phyloP scores from a whole-genome alignment of 35 echinoderm and acorn worm genomes.

The Anneissia japonica region DNA sequence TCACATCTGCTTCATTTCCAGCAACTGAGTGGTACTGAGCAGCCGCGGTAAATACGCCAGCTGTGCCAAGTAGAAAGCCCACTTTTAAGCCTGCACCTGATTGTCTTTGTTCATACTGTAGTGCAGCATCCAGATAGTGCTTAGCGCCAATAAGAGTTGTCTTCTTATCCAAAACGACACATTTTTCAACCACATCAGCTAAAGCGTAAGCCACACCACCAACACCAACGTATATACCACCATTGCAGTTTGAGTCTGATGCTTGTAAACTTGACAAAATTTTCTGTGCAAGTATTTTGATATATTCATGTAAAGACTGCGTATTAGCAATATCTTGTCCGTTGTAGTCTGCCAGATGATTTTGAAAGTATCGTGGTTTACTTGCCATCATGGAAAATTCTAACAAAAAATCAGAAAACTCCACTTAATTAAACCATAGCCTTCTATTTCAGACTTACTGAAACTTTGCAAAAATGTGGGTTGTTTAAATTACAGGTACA shows the following conservation, averaged over 20 bases:
- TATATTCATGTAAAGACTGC: not conserved
- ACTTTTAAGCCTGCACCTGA: not conserved
- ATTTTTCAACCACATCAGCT: not conserved
- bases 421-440: too few relatives aligned
- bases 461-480: too few relatives aligned
- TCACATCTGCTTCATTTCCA: not conserved
- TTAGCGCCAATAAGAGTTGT: not conserved
- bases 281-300: not conserved
- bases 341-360: not conserved
- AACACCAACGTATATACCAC: not conserved
- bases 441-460: too few relatives aligned
- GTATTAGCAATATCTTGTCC: not conserved
- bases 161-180: not conserved
- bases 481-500: too few relatives aligned
- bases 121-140: not conserved
- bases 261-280: not conserved
- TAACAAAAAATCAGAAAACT: too few relatives aligned
- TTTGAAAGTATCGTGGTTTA: slow-evolving; percentile 1
- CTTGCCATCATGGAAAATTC: not conserved
- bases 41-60: not conserved
- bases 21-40: not conserved
- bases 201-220: not conserved
- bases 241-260: not conserved
- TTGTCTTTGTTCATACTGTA: not conserved
- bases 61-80: slow-evolving; percentile 1